These are phyloP conservation scores for Torymus texanus DNA, from an alignment of 2,888 invertebrate species.

Conservation along the genomic window DNA sequence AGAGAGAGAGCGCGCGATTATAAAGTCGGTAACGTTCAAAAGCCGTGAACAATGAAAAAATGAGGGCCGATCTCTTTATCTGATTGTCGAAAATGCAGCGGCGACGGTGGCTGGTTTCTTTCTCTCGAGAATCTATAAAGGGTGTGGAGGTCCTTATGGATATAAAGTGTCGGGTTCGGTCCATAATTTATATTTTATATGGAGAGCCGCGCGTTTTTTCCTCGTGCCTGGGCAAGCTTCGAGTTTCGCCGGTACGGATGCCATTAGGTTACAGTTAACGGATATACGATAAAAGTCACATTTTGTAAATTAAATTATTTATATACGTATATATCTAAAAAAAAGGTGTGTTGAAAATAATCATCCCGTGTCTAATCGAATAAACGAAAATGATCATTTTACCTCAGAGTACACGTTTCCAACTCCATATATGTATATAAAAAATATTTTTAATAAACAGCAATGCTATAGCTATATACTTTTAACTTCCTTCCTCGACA, in stretches of 20 bases:
- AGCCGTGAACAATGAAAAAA: conserved; percentile 40
- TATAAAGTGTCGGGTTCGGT: conserved; percentile 12
- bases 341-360: too few species aligned
- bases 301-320: conserved; percentile 25
- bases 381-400: background rate
- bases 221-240: background rate
- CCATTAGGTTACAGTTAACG: background rate
- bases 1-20: background rate
- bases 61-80: conserved; percentile 29
- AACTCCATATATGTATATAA: too few species aligned
- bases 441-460: too few species aligned
- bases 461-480: too few species aligned
- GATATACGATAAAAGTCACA: conserved; percentile 10
- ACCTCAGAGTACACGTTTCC: too few species aligned
- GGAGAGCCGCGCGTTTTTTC: conserved; percentile 11
- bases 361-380: background rate
- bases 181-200: conserved; percentile 42
- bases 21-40: conserved; percentile 22
- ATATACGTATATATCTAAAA: background rate
- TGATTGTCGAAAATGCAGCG: conserved; percentile 19
- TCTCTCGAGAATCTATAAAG: background rate
- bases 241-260: conserved; percentile 5
- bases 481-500: too few species aligned
- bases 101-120: background rate
- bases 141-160: background rate